phyloP scores from a whole-genome alignment of 2,888 invertebrate genomes.

The Bhutanitis thaidina region DNA sequence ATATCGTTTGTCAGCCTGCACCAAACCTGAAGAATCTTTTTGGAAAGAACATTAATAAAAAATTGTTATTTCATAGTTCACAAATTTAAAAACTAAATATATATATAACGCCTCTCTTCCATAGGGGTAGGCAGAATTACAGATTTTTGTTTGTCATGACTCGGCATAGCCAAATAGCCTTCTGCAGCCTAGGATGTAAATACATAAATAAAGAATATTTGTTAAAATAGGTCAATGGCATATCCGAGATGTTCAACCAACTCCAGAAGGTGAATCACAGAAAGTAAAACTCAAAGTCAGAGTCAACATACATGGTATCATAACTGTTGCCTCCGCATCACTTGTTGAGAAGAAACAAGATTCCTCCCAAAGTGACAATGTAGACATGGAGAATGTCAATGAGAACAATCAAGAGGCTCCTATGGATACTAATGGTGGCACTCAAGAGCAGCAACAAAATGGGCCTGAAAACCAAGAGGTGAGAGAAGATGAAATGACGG shows the following conservation, averaged over 20 bases:
- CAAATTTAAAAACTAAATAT: too few species aligned
- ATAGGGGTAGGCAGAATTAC: too few species aligned
- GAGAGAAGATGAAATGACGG: constrained; percentile 68
- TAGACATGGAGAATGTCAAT: constrained; percentile 68
- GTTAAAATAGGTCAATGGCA: constrained; percentile 83
- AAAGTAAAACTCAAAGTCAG: constrained; percentile 98
- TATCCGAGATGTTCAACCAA: constrained; percentile 91
- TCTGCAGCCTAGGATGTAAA: background rate
- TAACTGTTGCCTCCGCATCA: constrained; percentile 92
- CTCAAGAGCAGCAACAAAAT: constrained; percentile 61
- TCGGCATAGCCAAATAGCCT: too few species aligned
- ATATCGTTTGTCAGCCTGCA: too few species aligned
- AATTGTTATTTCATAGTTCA: background rate
- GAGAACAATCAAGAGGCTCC: constrained; percentile 63
- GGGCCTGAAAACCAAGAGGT: constrained; percentile 73
- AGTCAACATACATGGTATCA: constrained; percentile 95
- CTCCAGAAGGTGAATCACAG: constrained; percentile 92
- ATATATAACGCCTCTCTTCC: too few species aligned
- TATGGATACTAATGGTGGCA: constrained; percentile 73
- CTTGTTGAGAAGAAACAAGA: constrained; percentile 87
- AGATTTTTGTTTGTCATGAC: too few species aligned
- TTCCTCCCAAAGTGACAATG: constrained; percentile 56
- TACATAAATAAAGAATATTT: constrained; percentile 10
- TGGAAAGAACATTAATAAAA: too few species aligned
- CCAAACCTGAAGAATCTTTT: too few species aligned